A percentile compares a stretch with the other conserved stretches of the same genome.
phyloP scores from a whole-genome alignment of 1,140 invertebrate genomes.

The Tachypleus tridentatus region DNA sequence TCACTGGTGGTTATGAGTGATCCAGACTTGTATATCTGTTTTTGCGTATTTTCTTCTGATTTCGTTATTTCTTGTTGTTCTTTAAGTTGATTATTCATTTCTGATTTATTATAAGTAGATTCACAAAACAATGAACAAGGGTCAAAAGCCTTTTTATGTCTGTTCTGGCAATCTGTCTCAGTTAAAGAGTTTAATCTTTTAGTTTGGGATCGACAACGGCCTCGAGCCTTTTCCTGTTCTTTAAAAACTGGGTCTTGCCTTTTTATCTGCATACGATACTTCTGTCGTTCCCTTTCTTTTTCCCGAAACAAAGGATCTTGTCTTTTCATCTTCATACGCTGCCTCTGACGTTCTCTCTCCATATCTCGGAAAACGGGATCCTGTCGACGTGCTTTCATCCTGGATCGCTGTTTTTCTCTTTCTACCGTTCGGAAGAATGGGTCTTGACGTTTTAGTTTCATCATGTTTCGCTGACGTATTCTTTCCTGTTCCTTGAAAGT shows the following conservation, averaged over 20 bases:
- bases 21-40: no score
- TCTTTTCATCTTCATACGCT: conserved; percentile 15
- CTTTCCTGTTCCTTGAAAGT: conserved; percentile 12
- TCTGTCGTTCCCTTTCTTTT: conserved; percentile 13
- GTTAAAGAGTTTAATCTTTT: conserved; percentile 2
- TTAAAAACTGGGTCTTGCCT: conserved; percentile 12
- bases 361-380: conserved; percentile 13
- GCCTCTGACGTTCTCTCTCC: conserved; percentile 13
- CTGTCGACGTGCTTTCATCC: conserved; percentile 11
- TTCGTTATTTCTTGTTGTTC: no score
- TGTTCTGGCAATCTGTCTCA: no score
- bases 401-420: conserved; percentile 11
- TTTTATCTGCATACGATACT: conserved; percentile 10
- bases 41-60: no score
- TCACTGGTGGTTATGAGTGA: no score
- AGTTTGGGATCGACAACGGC: conserved; percentile 4
- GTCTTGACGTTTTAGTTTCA: conserved; percentile 14
- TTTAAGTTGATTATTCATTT: no score
- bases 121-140: no score
- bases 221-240: conserved; percentile 13
- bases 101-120: no score
- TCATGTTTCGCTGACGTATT: conserved; percentile 15
- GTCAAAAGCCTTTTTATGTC: no score
- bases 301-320: conserved; percentile 13
- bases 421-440: conserved; percentile 10